These are phyloP conservation scores for Drosophila repleta DNA, from an alignment of 1,140 invertebrate species.

Conservation along the genomic window DNA sequence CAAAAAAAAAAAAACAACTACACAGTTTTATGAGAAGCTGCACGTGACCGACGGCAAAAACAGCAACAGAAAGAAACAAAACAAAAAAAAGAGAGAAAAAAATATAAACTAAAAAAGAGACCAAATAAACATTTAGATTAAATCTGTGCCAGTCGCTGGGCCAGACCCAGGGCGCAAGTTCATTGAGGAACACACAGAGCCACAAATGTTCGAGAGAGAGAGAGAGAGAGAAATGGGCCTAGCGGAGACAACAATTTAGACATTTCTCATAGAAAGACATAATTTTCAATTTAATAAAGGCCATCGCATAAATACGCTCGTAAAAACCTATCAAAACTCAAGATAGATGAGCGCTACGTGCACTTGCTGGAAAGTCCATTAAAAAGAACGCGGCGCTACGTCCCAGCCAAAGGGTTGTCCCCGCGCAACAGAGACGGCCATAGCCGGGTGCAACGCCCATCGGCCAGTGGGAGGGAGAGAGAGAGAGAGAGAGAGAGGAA, in stretches of 20 bases:
- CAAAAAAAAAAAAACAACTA: conserved; percentile 34
- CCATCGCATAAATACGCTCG: conserved; percentile 60
- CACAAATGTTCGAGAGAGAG: neutral
- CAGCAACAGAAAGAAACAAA: conserved; percentile 17
- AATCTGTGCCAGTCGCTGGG: conserved; percentile 44
- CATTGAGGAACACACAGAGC: conserved; percentile 57
- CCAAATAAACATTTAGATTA: conserved; percentile 74
- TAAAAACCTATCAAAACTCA: conserved; percentile 78
- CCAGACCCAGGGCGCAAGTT: conserved; percentile 57
- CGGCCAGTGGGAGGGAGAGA: neutral
- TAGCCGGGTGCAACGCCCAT: neutral
- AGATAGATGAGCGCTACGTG: conserved; percentile 72
- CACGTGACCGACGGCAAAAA: conserved; percentile 61
- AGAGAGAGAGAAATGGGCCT: neutral
- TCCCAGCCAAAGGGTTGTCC: conserved; percentile 53
- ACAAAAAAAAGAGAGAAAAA: conserved; percentile 11
- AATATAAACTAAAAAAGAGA: conserved; percentile 49
- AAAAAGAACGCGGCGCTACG: conserved; percentile 32
- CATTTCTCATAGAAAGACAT: conserved; percentile 81
- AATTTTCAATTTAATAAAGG: conserved; percentile 81
- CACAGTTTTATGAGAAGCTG: conserved; percentile 56
- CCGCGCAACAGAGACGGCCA: neutral
- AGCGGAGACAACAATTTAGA: conserved; percentile 46
- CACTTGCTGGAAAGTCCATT: conserved; percentile 60
- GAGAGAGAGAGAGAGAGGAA: neutral